Evolutionary conservation across 2,797 vertebrate species (phyloP).

Genomic region (Acridotheres tristis): DNA sequence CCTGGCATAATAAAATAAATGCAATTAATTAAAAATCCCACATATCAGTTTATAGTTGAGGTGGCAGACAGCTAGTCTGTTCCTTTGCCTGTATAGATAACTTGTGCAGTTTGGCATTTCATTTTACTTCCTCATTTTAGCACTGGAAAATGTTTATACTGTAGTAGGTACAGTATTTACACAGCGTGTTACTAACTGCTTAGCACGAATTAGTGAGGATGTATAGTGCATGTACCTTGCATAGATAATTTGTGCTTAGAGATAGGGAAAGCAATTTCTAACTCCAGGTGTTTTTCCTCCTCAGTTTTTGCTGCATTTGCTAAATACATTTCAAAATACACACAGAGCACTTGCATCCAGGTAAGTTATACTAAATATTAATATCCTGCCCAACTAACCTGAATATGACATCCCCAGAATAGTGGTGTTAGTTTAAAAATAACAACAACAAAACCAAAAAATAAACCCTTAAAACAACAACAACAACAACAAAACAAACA

Average conservation of each 20-base stretch:
- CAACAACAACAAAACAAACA: background rate
- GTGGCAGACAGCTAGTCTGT: background rate
- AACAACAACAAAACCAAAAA: background rate
- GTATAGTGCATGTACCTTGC: background rate
- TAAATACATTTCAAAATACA: background rate
- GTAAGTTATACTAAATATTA: background rate
- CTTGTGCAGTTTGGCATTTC: background rate
- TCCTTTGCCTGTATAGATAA: background rate
- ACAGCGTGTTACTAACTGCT: background rate
- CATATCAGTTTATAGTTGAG: background rate
- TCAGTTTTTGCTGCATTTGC: background rate
- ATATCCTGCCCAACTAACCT: background rate
- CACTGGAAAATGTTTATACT: background rate
- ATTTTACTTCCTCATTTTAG: background rate
- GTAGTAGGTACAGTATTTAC: background rate
- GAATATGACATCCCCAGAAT: background rate
- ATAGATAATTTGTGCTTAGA: background rate
- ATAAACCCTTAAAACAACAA: background rate
- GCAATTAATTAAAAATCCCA: background rate
- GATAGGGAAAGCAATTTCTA: background rate
- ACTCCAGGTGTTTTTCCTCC: background rate
- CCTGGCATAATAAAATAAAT: background rate
- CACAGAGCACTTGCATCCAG: background rate
- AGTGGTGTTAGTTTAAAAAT: background rate
- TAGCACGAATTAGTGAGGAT: background rate